Base-by-base conservation (phyloP, 2,888 invertebrate species). In the Agrochola lota region DNA sequence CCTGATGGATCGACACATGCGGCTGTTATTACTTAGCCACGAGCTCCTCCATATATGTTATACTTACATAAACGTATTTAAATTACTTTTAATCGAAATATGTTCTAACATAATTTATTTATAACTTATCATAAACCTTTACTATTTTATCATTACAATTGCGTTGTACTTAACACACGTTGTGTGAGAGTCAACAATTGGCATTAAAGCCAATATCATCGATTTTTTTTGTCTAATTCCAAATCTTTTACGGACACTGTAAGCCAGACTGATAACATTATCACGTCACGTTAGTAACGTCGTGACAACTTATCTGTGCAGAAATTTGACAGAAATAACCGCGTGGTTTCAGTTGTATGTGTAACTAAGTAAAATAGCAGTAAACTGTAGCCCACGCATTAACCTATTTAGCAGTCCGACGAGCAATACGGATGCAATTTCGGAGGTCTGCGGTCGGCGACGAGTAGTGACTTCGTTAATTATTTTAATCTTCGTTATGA, bases 381-480 rank as follows among this genome's bases (percentile, higher is more conserved):
- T 74, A 60, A 69, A 49, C 64, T 62, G 71, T 49, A 83, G 74
- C 84, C 85, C 76, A 86, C 86, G 80, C 74, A 59, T 40, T 77
- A 86, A 85, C 77, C 74, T 86, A 77, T 80, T 84, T 80, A 80
- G 62, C 87, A 83, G 86, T n/a, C 74, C 30, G 60, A 67, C 74
- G 71, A 72, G 80, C 71, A 60, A 79, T 80, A 79, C 84, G 86
- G 86, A 85, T 86, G 86, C 76, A 80, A 63, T 74, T 72, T 77
- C 70, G 74, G 86, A 83, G 84, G 86, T 55, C 86, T n/a, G n/a
- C n/a, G n/a, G n/a, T 77, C n/a, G 59, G 71, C 64, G 63, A 74
- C 71, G 59, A 73, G 64, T 67, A 60, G 66, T 59, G 69, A 66
- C 81, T 70, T 46, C 52, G 30, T 71, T 59, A 59, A 71, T 70